A percentile compares a stretch with the other conserved stretches of the same genome.
Evolutionary conservation across 2,888 invertebrate species (phyloP).

Genomic region (Laothoe populi): DNA sequence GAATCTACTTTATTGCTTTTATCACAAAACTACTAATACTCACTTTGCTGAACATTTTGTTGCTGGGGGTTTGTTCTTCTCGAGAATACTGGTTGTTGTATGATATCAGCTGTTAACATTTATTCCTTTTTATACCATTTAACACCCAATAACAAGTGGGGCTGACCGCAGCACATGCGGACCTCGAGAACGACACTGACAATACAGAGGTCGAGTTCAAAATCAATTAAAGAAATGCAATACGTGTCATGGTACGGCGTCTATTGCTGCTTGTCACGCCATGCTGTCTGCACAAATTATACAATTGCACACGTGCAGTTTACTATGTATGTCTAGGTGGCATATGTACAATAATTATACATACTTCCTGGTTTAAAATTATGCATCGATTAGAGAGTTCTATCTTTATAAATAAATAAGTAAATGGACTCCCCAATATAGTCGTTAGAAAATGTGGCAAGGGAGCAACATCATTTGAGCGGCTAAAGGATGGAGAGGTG

Average conservation of each 20-base stretch:
- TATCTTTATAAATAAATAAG: no score
- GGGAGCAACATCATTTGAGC: no score
- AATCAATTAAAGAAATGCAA: conserved; percentile 62
- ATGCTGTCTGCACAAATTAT: conserved; percentile 30
- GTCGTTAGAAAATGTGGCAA: no score
- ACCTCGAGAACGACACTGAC: conserved; percentile 65
- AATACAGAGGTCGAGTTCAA: conserved; percentile 64
- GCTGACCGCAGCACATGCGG: conserved; percentile 59
- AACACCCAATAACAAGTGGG: conserved; percentile 69
- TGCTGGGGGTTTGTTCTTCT: conserved; percentile 40
- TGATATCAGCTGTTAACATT: conserved; percentile 39
- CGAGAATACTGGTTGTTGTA: conserved; percentile 2
- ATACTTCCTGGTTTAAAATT: no score
- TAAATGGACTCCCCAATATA: no score
- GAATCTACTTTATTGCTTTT: not conserved
- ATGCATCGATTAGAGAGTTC: no score
- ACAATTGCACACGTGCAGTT: no score
- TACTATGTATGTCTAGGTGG: no score
- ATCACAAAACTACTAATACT: conserved; percentile 37
- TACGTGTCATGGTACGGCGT: conserved; percentile 74
- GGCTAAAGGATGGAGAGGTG: no score
- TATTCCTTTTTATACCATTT: conserved; percentile 72
- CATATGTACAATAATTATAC: no score
- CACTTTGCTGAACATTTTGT: conserved; percentile 65
- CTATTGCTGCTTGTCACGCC: conserved; percentile 52